Percentiles rank a stretch among this genome's conserved stretches.
Conservation (phyloP, 1,140 invertebrate genomes). For the Sarcophaga peregrina region DNA sequence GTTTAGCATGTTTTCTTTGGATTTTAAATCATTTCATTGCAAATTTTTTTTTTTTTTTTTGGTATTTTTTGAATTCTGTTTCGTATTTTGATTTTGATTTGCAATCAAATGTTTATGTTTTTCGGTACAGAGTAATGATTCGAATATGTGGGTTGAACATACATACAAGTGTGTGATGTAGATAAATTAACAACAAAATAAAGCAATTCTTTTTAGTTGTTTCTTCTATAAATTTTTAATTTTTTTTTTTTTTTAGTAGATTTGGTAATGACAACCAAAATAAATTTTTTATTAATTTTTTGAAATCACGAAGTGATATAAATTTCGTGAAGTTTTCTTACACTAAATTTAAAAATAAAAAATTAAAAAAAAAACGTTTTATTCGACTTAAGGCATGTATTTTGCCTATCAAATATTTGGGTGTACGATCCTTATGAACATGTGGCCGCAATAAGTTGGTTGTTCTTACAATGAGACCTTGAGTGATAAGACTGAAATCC, state of each 20-base stretch:
- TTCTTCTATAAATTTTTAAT: too few species aligned
- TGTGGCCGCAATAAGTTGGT: too few species aligned
- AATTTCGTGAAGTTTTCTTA: not conserved
- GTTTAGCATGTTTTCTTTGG: conserved; percentile 16
- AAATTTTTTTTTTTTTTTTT: not conserved
- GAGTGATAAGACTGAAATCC: too few species aligned
- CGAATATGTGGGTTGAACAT: conserved; percentile 36
- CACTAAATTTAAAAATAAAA: not conserved
- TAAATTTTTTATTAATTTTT: not conserved
- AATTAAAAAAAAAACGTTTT: too few species aligned
- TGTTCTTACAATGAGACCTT: too few species aligned
- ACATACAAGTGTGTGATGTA: conserved; percentile 37
- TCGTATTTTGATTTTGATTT: not conserved
- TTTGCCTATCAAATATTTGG: too few species aligned
- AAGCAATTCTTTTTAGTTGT: not conserved
- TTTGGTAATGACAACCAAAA: conserved; percentile 35
- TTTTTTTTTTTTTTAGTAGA: not conserved
- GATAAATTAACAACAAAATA: conserved; percentile 36
- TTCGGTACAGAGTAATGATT: conserved; percentile 13
- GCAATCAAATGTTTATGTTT: conserved; percentile 32
- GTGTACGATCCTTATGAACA: too few species aligned
- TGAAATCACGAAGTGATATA: not conserved
- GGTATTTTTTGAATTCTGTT: not conserved
- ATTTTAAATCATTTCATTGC: not conserved
- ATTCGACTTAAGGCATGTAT: too few species aligned